Conservation (phyloP, 2,888 invertebrate genomes). For the Drosophila pseudotakahashii region DNA sequence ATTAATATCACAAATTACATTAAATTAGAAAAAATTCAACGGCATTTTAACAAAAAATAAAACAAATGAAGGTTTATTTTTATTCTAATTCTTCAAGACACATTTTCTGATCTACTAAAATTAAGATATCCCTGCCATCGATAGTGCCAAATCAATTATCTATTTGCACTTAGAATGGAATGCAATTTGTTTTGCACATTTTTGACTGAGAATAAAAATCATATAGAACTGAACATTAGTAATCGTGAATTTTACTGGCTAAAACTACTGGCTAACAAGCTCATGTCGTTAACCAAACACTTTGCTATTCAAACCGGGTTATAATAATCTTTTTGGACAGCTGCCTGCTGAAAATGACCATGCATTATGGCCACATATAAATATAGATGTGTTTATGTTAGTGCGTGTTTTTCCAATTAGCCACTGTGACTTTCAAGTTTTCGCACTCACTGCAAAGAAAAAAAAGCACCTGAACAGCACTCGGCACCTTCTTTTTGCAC, state of each 20-base stretch:
- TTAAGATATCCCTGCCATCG: no score
- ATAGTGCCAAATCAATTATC: no score
- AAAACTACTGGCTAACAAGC: no score
- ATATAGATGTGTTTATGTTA: neutral
- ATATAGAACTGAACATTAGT: neutral
- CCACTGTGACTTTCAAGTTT: slow-evolving; percentile 68
- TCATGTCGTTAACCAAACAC: neutral
- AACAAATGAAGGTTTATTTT: no score
- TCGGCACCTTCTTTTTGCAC: slow-evolving; percentile 22
- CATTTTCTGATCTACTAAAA: no score
- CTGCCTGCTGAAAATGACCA: slow-evolving; percentile 53
- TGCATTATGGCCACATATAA: slow-evolving; percentile 26
- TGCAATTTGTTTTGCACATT: neutral
- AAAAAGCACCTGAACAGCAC: slow-evolving; percentile 15
- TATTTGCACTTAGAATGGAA: neutral
- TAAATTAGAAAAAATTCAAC: no score
- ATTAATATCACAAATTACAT: no score
- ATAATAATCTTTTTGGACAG: slow-evolving; percentile 30
- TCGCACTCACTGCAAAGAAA: slow-evolving; percentile 19
- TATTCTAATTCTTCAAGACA: no score
- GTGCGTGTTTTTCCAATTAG: slow-evolving; percentile 59
- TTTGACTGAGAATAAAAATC: neutral
- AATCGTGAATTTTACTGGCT: neutral
- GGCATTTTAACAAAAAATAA: no score
- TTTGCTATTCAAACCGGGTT: neutral